Evolutionary conservation across 2,113 vertebrate genomes (phyloP).

Genomic region (Rhabdornis inornatus): DNA sequence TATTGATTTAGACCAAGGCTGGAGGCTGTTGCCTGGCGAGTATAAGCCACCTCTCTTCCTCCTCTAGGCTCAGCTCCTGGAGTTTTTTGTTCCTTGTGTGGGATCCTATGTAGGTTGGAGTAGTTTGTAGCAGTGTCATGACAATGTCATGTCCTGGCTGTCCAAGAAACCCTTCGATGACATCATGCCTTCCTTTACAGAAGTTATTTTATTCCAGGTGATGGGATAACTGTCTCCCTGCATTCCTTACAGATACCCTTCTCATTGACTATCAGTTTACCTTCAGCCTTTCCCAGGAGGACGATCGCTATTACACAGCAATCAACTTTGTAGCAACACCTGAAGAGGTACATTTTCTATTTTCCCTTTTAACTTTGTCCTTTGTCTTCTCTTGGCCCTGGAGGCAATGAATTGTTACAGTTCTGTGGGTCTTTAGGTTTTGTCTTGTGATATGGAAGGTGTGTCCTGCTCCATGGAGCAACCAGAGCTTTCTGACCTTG

Average conservation of each 20-base stretch:
- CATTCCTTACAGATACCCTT: conserved; percentile 83
- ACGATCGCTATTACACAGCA: conserved; percentile 96
- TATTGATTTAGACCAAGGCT: background rate
- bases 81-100: background rate
- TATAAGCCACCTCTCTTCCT: background rate
- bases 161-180: background rate
- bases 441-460: rapidly evolving
- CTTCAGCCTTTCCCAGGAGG: conserved; percentile 98
- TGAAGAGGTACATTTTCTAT: conserved; percentile 82
- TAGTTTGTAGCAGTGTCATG: background rate
- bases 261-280: conserved; percentile 99
- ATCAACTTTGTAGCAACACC: conserved; percentile 99
- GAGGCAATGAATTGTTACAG: background rate
- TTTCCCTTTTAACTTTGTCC: background rate
- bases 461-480: background rate
- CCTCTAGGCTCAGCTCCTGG: background rate
- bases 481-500: background rate
- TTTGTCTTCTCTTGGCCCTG: background rate
- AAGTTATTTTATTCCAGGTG: background rate
- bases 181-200: background rate
- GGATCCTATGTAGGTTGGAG: background rate
- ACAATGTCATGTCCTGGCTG: background rate
- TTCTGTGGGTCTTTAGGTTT: rapidly evolving
- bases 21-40: background rate
- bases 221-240: background rate